Conservation (phyloP, 2,888 invertebrate genomes). For the Erebia ligea region DNA sequence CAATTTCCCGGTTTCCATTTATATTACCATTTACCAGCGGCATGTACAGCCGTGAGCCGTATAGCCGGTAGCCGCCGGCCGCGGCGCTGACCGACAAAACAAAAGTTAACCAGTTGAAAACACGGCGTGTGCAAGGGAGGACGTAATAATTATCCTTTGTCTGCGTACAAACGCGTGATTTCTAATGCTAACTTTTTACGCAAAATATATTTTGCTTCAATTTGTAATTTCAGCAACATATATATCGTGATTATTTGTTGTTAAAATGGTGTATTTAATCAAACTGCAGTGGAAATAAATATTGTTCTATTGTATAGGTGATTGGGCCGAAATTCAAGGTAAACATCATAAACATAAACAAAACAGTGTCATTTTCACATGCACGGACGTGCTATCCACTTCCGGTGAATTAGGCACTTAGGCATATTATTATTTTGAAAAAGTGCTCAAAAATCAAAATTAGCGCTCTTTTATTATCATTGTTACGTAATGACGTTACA, state of each 20-base stretch:
- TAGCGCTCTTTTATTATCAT: background rate
- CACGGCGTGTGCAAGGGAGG: conserved; percentile 14
- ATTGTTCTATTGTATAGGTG: conserved; percentile 24
- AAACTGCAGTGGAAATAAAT: conserved; percentile 2
- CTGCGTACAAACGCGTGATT: background rate
- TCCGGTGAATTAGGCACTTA: no score
- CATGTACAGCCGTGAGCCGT: no score
- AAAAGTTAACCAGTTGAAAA: conserved; percentile 26
- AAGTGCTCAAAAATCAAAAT: background rate
- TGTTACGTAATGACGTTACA: no score
- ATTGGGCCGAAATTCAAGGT: conserved; percentile 37
- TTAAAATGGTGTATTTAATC: conserved; percentile 24
- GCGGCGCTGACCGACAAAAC: conserved; percentile 7
- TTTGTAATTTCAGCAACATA: background rate
- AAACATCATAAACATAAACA: conserved; percentile 37
- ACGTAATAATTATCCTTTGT: conserved; percentile 6
- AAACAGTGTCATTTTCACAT: conserved; percentile 9
- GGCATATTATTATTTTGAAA: background rate
- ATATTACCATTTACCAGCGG: background rate
- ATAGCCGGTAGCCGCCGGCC: no score
- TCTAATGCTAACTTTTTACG: background rate
- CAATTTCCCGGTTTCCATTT: conserved; percentile 13
- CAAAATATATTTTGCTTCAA: background rate
- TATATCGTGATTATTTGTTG: conserved; percentile 12
- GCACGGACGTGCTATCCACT: background rate